These are phyloP conservation scores for Delia radicum DNA, from an alignment of 1,140 invertebrate genomes.

Conservation along the genomic window DNA sequence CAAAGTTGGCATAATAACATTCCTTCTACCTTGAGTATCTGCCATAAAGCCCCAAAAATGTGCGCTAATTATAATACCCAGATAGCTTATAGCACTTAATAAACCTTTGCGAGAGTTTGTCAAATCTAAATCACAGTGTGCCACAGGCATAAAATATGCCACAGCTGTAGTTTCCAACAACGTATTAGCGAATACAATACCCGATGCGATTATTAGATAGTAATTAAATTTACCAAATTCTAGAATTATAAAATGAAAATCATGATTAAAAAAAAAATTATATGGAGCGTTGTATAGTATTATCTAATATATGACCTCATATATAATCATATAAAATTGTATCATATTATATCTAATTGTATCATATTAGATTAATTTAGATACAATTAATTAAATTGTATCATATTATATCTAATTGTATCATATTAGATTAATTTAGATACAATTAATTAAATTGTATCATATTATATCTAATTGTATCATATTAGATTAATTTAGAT, in stretches of 20 bases:
- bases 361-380: too few species aligned
- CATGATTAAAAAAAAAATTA: too few species aligned
- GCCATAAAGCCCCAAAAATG: conserved; percentile 76
- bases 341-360: too few species aligned
- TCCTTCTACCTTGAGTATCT: conserved; percentile 69
- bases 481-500: too few species aligned
- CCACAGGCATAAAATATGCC: conserved; percentile 66
- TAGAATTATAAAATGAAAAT: conserved; percentile 7
- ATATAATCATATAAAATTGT: too few species aligned
- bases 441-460: too few species aligned
- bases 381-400: too few species aligned
- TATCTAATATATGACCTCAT: too few species aligned
- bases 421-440: too few species aligned
- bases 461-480: too few species aligned
- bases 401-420: too few species aligned
- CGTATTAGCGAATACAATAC: conserved; percentile 60
- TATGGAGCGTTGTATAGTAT: too few species aligned
- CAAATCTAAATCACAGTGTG: conserved; percentile 67
- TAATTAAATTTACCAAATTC: conserved; percentile 66
- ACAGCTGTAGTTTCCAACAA: conserved; percentile 64
- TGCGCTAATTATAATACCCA: conserved; percentile 62
- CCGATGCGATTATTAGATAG: conserved; percentile 60
- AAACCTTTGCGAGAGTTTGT: conserved; percentile 63
- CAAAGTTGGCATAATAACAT: conserved; percentile 60
- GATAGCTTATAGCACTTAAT: conserved; percentile 46